A percentile compares a stretch with the other conserved stretches of the same genome.
phyloP scores from a whole-genome alignment of 2,888 invertebrate species.

The Epirrita christyi region DNA sequence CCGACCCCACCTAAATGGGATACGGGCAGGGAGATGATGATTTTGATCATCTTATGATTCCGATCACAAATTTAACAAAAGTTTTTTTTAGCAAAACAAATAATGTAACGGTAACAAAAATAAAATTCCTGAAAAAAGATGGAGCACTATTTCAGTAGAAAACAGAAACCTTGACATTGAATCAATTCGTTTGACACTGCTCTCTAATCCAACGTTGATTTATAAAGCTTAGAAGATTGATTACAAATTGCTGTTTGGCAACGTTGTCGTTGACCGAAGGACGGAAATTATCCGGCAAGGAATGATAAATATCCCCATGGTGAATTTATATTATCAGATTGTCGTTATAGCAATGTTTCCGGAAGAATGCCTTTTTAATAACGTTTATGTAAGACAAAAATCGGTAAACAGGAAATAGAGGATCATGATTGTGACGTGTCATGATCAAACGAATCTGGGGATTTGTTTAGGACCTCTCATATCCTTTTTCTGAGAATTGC shows the following conservation, averaged over 20 bases:
- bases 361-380: background rate
- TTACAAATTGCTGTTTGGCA: constrained; percentile 21
- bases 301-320: background rate
- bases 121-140: too few relatives aligned
- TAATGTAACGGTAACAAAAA: constrained; percentile 12
- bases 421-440: background rate
- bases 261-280: background rate
- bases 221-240: constrained; percentile 21
- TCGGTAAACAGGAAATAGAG: background rate
- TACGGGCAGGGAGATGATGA: too few relatives aligned
- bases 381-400: too few relatives aligned
- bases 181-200: background rate
- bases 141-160: too few relatives aligned
- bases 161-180: too few relatives aligned
- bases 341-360: constrained; percentile 2
- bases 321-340: constrained; percentile 12
- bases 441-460: background rate
- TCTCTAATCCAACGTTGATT: constrained; percentile 3
- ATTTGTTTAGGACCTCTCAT: background rate
- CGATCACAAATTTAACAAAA: too few relatives aligned
- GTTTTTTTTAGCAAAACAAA: too few relatives aligned
- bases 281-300: constrained; percentile 18
- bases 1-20: too few relatives aligned
- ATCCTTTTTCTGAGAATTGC: too few relatives aligned
- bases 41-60: too few relatives aligned